Base-by-base conservation (phyloP, 2,797 vertebrate species). In the Megaceryle alcyon region DNA sequence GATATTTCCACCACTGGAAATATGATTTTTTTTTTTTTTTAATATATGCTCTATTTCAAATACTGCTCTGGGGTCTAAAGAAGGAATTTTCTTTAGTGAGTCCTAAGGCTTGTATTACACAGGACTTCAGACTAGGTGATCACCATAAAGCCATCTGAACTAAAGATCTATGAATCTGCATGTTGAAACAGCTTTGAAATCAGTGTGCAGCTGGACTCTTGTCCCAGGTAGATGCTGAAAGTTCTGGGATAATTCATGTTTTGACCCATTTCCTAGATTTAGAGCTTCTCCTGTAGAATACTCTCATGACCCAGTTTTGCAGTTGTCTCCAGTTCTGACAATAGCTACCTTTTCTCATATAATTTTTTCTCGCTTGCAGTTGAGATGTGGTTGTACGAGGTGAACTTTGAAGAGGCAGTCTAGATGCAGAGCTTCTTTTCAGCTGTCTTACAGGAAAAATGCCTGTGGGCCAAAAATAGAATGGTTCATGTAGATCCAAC, bases 391-490 rank as follows among this genome's bases (percentile, higher is more conserved):
- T 70, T 90, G 71, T 51, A 53, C 71, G 92, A 93, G 66, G 91
- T 93, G 82, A 96, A 96, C 77, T 86, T 65, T 61, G 66, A 96
- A 94, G 77, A 94, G 82, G 37, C 4, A 8, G 66, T 82, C 80
- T 85, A 35, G 91, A 71, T 80, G 87, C 88, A 90, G 81, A 94
- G 44, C 44, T 82, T 57, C 46, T 83, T 65, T 90, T 87, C 82
- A 88, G 39, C 56, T 94, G 94, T 81, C 91, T 94, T 64, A 86
- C 23, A 72, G 82, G 66, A 82, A 86, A 91, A 96, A 94, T 78
- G 81, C 61, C 54, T 82, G 31, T 59, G 43, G 72, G n/a, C 53
- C 85, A 84, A 93, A 96, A 97, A 86, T 53, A 75, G 86, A 95
- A 86, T 3, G 12, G 65, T 84, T 93, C 65, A 73, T 96, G 94